These are phyloP conservation scores for Bettongia penicillata DNA, from an alignment of 2,113 vertebrate genomes.

Conservation along the genomic window DNA sequence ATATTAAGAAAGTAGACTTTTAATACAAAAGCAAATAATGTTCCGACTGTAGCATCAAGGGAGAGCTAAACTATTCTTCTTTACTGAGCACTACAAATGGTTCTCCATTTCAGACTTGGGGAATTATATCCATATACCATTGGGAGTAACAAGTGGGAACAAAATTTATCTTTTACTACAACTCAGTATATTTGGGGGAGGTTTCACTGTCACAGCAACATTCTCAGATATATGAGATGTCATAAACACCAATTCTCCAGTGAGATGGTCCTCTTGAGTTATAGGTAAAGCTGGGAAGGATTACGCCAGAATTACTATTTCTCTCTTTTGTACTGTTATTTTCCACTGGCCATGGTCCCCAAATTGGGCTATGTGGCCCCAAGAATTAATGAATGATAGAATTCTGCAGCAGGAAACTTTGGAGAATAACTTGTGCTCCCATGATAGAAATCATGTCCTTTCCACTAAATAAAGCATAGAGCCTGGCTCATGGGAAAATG, in stretches of 20 bases:
- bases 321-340: background rate
- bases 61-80: background rate
- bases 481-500: background rate
- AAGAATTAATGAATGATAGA: background rate
- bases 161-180: background rate
- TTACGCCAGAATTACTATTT: background rate
- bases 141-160: background rate
- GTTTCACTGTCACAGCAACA: background rate
- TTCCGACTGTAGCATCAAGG: background rate
- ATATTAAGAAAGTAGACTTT: background rate
- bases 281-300: background rate
- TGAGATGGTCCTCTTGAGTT: background rate
- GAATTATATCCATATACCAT: background rate
- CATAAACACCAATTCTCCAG: background rate
- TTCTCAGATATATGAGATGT: background rate
- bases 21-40: background rate
- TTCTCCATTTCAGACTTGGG: background rate
- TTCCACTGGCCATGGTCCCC: background rate
- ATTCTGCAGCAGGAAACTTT: background rate
- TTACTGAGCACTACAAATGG: background rate
- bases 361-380: background rate
- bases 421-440: background rate
- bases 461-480: conserved; percentile 17
- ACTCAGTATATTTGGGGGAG: background rate
- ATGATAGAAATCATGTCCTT: background rate